These are phyloP conservation scores for Trachymyrmex septentrionalis DNA, from an alignment of 1,140 invertebrate species.

Conservation along the genomic window DNA sequence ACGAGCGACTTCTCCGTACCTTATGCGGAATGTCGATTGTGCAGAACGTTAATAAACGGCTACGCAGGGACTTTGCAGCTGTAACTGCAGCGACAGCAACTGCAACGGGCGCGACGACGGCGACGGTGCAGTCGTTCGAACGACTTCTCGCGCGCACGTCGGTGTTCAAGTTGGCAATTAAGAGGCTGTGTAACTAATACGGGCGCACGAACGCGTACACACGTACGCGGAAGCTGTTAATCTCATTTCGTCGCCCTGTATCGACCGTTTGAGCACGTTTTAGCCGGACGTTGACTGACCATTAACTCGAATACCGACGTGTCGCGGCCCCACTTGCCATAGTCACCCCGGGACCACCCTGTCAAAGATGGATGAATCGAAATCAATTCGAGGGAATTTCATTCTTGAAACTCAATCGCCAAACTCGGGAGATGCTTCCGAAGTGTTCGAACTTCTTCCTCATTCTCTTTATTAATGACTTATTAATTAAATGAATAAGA, in stretches of 20 bases:
- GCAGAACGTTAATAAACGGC: conserved; percentile 11
- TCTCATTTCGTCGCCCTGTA: conserved; percentile 70
- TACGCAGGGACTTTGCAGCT: not conserved
- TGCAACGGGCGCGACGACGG: not conserved
- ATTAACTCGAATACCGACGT: conserved; percentile 59
- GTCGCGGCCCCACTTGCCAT: conserved; percentile 33
- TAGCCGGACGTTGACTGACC: conserved; percentile 69
- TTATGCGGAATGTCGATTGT: conserved; percentile 33
- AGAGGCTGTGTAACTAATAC: conserved; percentile 72
- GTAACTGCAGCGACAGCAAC: not conserved
- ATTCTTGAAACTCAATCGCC: conserved; percentile 3
- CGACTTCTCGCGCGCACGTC: conserved; percentile 42
- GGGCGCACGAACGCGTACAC: conserved; percentile 19
- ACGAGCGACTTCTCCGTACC: conserved; percentile 32
- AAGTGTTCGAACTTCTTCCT: not conserved
- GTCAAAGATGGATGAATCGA: conserved; percentile 32
- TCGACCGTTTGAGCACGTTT: conserved; percentile 64
- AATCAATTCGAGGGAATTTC: conserved; percentile 27
- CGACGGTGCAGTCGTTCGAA: conserved; percentile 21
- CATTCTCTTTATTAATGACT: not conserved
- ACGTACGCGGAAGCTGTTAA: conserved; percentile 69
- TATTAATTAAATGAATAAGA: not conserved
- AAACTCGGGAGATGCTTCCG: not conserved
- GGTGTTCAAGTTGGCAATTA: conserved; percentile 72
- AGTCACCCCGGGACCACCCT: conserved; percentile 35